phyloP scores from a whole-genome alignment of 1,140 invertebrate species.

The Anoplolepis gracilipes region DNA sequence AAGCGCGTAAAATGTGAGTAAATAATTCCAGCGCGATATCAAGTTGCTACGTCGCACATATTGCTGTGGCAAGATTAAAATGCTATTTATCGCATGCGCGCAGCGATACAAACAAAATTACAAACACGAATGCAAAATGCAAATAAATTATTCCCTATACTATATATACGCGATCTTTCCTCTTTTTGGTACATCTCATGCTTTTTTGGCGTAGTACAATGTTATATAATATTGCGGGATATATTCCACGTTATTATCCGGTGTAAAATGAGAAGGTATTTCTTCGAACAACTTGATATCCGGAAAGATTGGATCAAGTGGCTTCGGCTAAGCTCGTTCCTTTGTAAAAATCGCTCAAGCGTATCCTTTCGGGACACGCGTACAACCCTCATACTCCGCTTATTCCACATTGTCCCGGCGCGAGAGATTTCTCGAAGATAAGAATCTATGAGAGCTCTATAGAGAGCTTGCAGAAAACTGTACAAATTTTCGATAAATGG shows the following conservation, averaged over 20 bases:
- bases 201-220: neutral
- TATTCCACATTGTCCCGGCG: neutral
- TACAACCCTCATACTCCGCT: constrained; percentile 25
- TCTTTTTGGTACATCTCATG: constrained; percentile 2
- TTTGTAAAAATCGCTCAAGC: constrained; percentile 54
- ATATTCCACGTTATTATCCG: constrained; percentile 36
- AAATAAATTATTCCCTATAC: constrained; percentile 48
- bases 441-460: constrained; percentile 40
- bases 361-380: constrained; percentile 2
- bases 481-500: neutral
- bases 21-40: constrained; percentile 52
- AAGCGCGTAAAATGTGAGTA: constrained; percentile 17
- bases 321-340: constrained; percentile 38
- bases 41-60: constrained; percentile 35
- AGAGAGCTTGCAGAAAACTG: neutral
- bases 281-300: constrained; percentile 32
- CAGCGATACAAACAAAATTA: constrained; percentile 55
- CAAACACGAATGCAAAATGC: constrained; percentile 22
- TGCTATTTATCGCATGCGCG: constrained; percentile 50
- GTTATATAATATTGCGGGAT: constrained; percentile 11
- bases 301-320: constrained; percentile 48
- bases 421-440: constrained; percentile 36
- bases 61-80: constrained; percentile 53
- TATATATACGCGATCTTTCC: neutral
- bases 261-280: constrained; percentile 34